Base-by-base conservation (phyloP, 30 jellyfish, hydroid and myxozoan species). In the Nemopilema nomurai region DNA sequence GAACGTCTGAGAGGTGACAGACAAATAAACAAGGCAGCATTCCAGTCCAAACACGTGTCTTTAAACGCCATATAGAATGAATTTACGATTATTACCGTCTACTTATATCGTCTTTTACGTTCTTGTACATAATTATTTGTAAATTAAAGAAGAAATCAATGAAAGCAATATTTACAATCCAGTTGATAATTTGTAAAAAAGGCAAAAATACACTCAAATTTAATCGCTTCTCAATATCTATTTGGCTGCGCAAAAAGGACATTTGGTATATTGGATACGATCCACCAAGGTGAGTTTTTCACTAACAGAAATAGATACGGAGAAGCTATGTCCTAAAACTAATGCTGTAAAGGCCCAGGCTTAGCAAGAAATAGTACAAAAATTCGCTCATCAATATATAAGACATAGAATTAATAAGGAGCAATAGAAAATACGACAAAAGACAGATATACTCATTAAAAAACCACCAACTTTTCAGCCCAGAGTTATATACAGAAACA, bases 121-220 rank as follows among this genome's bases (percentile, higher is more conserved):
- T 30, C 20, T 73, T 17, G n/a, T n/a, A 1, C 49, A 33, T 73
- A 23, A 73, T 18, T 18, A n/a, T 33, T 31, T 28, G 19, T 73
- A 32, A 23, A 41, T 31, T 32, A 73, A 73, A 71, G 66, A 17
- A 71, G n/a, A 27, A 31, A 71, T 71, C 9, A 49, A 73, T 66
- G 28, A 49, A 73, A 73, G 69, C 87, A 77, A 31, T 77, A 77
- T 77, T 50, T 77, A 77, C 87, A 77, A 77, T 33, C 87, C 87
- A n/a, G 87, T 26, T 62, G 23, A 32, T 18, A 25, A 16, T 77
- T 22, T 30, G 78, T 77, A 77, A 77, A 77, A 77, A 77, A 73
- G 49, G 69, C 18, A 30, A 17, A 73, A 27, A 71, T 28, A 71
- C 28, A 31, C 69, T 30, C 83, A 73, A 9, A 73, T 31, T 30